These are phyloP conservation scores for Macquaria ambigua DNA, from an alignment of 2,113 vertebrate genomes.

Conservation along the genomic window DNA sequence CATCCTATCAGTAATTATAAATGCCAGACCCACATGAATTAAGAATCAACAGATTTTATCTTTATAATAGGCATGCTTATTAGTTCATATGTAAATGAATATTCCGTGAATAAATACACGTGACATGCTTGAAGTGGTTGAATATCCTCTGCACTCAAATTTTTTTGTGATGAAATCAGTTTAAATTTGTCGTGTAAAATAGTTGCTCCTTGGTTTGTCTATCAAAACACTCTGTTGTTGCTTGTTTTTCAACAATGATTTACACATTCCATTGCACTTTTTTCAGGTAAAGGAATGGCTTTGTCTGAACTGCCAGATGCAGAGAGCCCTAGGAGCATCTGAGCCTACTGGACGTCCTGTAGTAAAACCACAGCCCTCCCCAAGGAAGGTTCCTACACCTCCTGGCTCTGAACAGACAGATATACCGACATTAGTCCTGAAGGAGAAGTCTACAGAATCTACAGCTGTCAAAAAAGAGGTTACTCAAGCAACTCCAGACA, in stretches of 20 bases:
- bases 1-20: neutral
- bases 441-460: constrained; percentile 51
- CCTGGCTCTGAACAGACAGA: constrained; percentile 37
- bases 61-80: neutral
- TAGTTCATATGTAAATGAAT: neutral
- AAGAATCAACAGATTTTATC: neutral
- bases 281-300: constrained; percentile 89
- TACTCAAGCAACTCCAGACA: constrained; percentile 13
- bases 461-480: constrained; percentile 66
- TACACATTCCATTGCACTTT: neutral
- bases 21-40: neutral
- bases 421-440: constrained; percentile 4
- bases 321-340: constrained; percentile 87
- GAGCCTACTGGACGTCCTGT: constrained; percentile 74
- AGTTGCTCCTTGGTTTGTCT: neutral
- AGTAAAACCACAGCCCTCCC: constrained; percentile 69
- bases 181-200: neutral
- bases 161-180: neutral
- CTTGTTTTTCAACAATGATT: neutral
- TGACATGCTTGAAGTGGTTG: neutral
- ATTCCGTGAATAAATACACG: neutral
- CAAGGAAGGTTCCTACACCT: constrained; percentile 62
- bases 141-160: neutral
- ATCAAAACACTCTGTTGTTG: neutral
- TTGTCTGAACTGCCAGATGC: constrained; percentile 95